phyloP scores from a whole-genome alignment of 2,113 vertebrate species.

The Ictalurus punctatus region DNA sequence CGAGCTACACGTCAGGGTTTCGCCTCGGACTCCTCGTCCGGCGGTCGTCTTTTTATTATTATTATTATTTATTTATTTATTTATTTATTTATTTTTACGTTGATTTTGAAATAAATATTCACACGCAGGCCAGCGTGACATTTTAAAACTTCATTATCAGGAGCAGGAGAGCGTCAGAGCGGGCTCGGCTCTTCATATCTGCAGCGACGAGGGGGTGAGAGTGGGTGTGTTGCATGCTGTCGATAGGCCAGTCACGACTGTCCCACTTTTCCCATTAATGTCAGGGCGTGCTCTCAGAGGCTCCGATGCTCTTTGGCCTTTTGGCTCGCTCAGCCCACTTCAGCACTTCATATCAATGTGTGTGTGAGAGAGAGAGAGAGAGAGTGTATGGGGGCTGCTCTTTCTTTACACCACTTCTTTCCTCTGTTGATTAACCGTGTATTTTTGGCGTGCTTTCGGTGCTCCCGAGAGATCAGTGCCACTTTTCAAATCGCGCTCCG shows the following conservation, averaged over 20 bases:
- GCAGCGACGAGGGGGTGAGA: not conserved
- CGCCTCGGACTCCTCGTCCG: not conserved
- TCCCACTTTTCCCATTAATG: slow-evolving; percentile 47
- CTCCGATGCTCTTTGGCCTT: slow-evolving; percentile 38
- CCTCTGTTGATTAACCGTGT: not conserved
- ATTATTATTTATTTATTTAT: too few relatives aligned
- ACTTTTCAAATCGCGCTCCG: not conserved
- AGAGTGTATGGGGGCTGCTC: not conserved
- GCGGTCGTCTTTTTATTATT: not conserved
- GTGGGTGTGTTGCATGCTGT: slow-evolving; percentile 34
- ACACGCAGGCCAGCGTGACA: slow-evolving; percentile 31
- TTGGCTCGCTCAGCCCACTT: slow-evolving; percentile 3
- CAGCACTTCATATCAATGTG: slow-evolving; percentile 24
- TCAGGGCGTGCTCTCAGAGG: slow-evolving; percentile 39
- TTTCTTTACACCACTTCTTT: not conserved
- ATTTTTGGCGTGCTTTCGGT: not conserved
- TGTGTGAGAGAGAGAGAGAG: not conserved
- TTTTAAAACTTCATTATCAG: slow-evolving; percentile 33
- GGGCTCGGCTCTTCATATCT: slow-evolving; percentile 2
- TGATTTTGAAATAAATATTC: slow-evolving; percentile 7
- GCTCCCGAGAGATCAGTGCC: not conserved
- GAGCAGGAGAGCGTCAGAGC: not conserved
- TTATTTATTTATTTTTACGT: too few relatives aligned
- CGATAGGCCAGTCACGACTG: slow-evolving; percentile 45
- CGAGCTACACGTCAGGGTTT: slow-evolving; percentile 8